Base-by-base conservation (phyloP, 2,797 vertebrate species). In the Phataginus tricuspis region DNA sequence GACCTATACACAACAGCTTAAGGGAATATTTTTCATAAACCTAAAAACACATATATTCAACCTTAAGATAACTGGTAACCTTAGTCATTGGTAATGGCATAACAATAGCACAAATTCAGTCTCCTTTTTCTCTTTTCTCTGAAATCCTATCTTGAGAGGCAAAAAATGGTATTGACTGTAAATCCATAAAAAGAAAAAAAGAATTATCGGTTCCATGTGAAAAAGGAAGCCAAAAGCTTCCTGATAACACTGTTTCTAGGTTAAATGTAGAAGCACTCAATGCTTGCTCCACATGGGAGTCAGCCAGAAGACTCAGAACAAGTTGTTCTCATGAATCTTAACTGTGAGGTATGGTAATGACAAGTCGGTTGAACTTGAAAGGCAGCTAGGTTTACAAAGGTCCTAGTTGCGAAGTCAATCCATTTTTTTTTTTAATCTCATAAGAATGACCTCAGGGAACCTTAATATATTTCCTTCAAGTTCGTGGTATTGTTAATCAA, bases 281-380 rank as follows among this genome's bases (percentile, higher is more conserved):
- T 64, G 45, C 53, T 90, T 45, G n/a, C 4, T 34, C 23, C 84
- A 53, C 45, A 4, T 6, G 57, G 59, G 63, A 57, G n/a, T 71
- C 68, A 85, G 91, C 87, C 93, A 92, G 74, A 82, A 95, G 68
- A 80, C 49, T 69, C 7, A 61, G 95, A 82, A 95, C 95, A 96
- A 96, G 87, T 19, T 88, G 84, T 97, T 90, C 86, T 59, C 61
- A 53, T 92, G 91, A 92, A 29, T 90, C 89, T 57, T 90, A 80
- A 66, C 77, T 82, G 69, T 66, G 78, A 79, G 66, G 51, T 72
- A 49, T 57, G 83, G 71, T 87, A 84, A 93, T 0, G 2, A 91
- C 45, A 68, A 31, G 82, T 75, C 85, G 94, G 39, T 51, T 92
- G 95, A 75, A 42, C 59, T 71, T 79, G 77, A 87, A 85, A 95